Evolutionary conservation across 2,797 vertebrate species (phyloP), one percentile per base, ranked within the genome.

Genomic region (Brachyalestes nurse): DNA sequence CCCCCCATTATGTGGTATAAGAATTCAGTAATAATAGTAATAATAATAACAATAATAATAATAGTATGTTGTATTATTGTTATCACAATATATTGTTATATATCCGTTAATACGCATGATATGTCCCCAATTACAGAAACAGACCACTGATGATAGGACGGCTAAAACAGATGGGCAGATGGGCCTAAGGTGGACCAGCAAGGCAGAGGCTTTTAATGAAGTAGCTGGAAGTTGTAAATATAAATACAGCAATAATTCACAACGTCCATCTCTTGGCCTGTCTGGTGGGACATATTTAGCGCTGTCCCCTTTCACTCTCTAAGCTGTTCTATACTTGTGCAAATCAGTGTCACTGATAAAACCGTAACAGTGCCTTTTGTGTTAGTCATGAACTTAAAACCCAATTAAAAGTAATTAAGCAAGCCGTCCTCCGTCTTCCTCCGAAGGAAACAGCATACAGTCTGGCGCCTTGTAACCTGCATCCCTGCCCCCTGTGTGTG

Each of bases 371-470:
- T 12, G 5, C 25, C 21, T 34, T 16, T 47, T 34, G 70, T n/a
- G 38, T 55, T 61, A 12, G 16, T 34, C 23, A 1, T 17, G 12
- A 16, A 21, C 19, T 5, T n/a, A 62, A 49, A 53, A 25, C 34
- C 76, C 55, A 42, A 82, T 82, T 70, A 79, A 82, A 82, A 42
- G 6, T 23, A 16, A 78, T 82, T 82, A 82, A 74, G 10, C 1
- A 1, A 53, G 28, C 14, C 28, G 49, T 61, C 40, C 69, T 78
- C 10, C 12, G 5, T 61, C 47, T 57, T 42, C 23, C 16, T 19
- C 61, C 23, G 13, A 8, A 0, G 14, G 65, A 71, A 79, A 19
- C 47, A 16, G 5, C 14, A 19, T 40, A 16, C 16, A 40, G 53
- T 61, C 45, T 82, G 81, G 81, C 76, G 66, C 66, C 66, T 69